Evolutionary conservation across 2,888 invertebrate genomes (phyloP).

Genomic region (Caradrina kadenii): DNA sequence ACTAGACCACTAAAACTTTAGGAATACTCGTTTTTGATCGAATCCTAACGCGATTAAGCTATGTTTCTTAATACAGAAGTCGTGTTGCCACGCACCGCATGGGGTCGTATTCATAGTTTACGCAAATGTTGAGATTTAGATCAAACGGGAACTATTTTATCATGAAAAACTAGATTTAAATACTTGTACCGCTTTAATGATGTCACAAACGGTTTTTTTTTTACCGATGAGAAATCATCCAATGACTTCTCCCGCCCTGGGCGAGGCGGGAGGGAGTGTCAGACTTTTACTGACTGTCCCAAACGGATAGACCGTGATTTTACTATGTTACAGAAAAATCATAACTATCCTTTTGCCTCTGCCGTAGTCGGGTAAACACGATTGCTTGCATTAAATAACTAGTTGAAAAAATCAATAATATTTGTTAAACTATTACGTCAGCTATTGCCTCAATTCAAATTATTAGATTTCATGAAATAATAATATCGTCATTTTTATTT

Average conservation of each 20-base stretch:
- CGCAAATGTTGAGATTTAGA: conserved; percentile 30
- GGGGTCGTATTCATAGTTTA: conserved; percentile 45
- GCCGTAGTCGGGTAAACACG: background rate
- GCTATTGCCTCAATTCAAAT: no score
- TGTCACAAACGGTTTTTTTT: no score
- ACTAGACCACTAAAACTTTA: no score
- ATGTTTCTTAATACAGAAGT: conserved; percentile 13
- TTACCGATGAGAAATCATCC: no score
- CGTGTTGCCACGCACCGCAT: conserved; percentile 19
- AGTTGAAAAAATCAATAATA: conserved; percentile 10
- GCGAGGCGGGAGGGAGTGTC: no score
- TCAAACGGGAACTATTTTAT: conserved; percentile 3
- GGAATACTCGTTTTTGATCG: background rate
- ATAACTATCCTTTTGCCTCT: no score
- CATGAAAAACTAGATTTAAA: conserved; percentile 11
- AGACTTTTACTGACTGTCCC: no score
- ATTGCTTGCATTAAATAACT: no score
- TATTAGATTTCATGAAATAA: no score
- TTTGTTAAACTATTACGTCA: conserved; percentile 17
- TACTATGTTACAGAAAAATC: no score
- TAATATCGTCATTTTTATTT: background rate
- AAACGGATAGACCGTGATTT: background rate
- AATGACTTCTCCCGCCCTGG: no score
- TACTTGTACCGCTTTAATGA: conserved; percentile 15
- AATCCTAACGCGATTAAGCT: conserved; percentile 2